These are phyloP conservation scores for Labia minor DNA, from an alignment of 2,888 invertebrate species.

Conservation along the genomic window DNA sequence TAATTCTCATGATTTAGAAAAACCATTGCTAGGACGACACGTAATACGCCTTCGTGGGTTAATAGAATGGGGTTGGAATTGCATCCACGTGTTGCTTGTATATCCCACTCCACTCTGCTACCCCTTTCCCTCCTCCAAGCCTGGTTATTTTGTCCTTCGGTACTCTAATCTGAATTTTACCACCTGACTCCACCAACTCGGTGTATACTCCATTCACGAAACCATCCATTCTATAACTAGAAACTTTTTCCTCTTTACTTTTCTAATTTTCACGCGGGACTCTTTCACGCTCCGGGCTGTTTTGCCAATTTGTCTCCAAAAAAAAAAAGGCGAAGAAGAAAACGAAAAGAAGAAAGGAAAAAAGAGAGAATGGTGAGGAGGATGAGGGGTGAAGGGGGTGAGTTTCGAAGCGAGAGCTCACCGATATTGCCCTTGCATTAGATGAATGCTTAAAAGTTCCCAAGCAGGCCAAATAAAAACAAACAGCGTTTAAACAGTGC, in stretches of 20 bases:
- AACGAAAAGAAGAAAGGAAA: background rate
- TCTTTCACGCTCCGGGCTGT: background rate
- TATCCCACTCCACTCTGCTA: background rate
- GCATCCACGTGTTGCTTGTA: conserved; percentile 4
- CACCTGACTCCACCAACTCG: background rate
- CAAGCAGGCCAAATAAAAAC: background rate
- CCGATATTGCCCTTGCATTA: conserved; percentile 13
- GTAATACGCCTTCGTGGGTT: background rate
- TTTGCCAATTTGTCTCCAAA: conserved; percentile 4
- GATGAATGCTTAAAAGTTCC: background rate
- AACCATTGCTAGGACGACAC: too few relatives aligned
- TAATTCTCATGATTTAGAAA: too few relatives aligned
- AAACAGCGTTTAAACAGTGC: conserved; percentile 8
- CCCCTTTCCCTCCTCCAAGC: too few relatives aligned
- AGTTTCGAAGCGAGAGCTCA: too few relatives aligned
- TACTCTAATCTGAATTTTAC: conserved; percentile 9
- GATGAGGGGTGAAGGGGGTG: too few relatives aligned
- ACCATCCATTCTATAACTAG: conserved; percentile 1
- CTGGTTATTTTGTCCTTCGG: background rate
- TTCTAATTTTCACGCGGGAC: conserved; percentile 1
- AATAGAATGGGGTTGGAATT: background rate
- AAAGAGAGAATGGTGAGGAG: background rate
- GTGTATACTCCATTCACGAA: background rate
- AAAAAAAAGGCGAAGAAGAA: background rate
- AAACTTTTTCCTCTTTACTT: conserved; percentile 2